Percentiles rank a stretch among this genome's conserved stretches.
phyloP scores from a whole-genome alignment of 2,888 invertebrate genomes.

The Dryobotodes eremita region DNA sequence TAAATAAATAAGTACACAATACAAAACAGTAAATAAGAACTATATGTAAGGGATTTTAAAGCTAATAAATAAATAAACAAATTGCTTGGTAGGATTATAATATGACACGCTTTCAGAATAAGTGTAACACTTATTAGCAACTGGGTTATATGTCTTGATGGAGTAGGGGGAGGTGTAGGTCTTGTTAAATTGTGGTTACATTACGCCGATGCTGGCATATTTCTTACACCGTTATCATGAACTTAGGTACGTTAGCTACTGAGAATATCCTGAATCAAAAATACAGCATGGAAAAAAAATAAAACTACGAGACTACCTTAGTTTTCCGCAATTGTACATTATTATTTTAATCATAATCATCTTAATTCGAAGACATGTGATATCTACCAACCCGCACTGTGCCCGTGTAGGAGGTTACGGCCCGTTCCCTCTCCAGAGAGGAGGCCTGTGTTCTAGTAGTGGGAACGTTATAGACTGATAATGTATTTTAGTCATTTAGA shows the following conservation, averaged over 20 bases:
- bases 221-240: background rate
- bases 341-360: background rate
- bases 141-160: background rate
- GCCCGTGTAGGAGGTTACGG: no score
- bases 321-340: background rate
- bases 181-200: background rate
- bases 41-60: no score
- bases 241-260: background rate
- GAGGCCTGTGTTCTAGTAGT: no score
- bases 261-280: background rate
- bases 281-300: background rate
- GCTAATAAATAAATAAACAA: no score
- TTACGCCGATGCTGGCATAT: background rate
- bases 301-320: background rate
- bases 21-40: no score
- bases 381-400: no score
- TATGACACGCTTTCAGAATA: background rate
- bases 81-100: background rate
- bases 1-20: no score
- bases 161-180: background rate
- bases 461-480: no score
- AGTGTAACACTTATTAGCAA: background rate
- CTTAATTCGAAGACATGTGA: no score
- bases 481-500: background rate
- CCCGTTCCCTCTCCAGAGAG: no score